Evolutionary conservation across 2,888 invertebrate genomes (phyloP), one percentile per base, ranked within the genome.

Genomic region (Stegana nigrithorax): DNA sequence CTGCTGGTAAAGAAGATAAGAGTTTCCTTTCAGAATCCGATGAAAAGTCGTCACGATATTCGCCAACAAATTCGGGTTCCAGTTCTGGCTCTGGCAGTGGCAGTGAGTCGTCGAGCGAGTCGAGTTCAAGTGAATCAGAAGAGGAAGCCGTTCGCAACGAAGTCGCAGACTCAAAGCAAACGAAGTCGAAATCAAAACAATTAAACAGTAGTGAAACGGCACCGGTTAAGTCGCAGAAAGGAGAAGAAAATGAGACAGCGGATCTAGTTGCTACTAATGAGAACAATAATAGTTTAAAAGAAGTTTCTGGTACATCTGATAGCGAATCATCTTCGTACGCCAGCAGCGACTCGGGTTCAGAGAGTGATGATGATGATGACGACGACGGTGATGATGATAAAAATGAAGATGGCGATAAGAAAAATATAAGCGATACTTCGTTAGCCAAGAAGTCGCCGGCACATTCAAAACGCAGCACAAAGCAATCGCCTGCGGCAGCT

Each of bases 1-100:
- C 56, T 7, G 63, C 64, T 6, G 19, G 59, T 27, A 51, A 67
- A 26, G 67, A 88, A 77, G 89, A 88, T 80, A 91, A 88, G 84
- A 89, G 87, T 61, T 93, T 91, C 86, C 92, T 91, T 83, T 82
- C 83, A 2, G 84, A 82, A 32, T 84, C 84, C 2, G 85, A 83
- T 10, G 83, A 80, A 8, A 83, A 84, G 68, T 84, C 82, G 0
- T 84, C 84, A 0, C 81, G 81, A 3, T 84, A 85, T 60, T 78
- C 82, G 1, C 75, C 53, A 19, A 23, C 19, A 10, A 55, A 36
- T 39, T 4, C 39, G 79, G n/a, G n/a, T 25, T 74, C 75, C 1
- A 79, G 70, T n/a, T 64, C 82, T 47, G 81, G 81, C 51, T 76
- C 81, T 8, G 71, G 79, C 60, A 77, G 78, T 3, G 70, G 70